Evolutionary conservation across 2,113 vertebrate genomes (phyloP).

Genomic region (Hippocampus zosterae): DNA sequence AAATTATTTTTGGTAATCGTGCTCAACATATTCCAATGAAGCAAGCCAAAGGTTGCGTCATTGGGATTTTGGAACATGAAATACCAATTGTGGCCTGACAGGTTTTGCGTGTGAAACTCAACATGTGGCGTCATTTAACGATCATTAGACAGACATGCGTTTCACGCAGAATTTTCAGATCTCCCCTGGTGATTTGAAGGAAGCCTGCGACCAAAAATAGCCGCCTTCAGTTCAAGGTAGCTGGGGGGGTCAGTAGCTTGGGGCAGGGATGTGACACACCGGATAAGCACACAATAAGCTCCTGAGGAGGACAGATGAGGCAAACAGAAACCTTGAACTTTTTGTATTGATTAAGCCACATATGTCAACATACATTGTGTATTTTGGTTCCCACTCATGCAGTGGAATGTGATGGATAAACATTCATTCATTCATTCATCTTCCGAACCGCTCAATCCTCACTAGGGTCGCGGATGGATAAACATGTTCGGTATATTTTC

Average conservation of each 20-base stretch:
- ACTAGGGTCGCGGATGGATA: too few species aligned
- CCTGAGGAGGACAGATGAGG: constrained; percentile 9
- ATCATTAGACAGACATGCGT: constrained; percentile 15
- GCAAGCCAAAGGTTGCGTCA: constrained; percentile 11
- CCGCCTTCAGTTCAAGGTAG: constrained; percentile 27
- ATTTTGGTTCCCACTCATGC: background rate
- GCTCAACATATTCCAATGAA: background rate
- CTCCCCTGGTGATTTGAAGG: constrained; percentile 26
- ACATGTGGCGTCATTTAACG: constrained; percentile 37
- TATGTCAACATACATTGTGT: background rate
- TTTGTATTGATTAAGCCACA: background rate
- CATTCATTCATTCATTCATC: too few species aligned
- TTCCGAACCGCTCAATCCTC: too few species aligned
- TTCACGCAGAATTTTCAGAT: constrained; percentile 28
- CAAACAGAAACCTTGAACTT: background rate
- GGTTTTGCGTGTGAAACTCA: constrained; percentile 2
- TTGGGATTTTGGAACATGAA: background rate
- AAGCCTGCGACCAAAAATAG: constrained; percentile 31
- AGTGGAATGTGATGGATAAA: constrained; percentile 4
- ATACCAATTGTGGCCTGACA: constrained; percentile 6
- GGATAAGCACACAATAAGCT: constrained; percentile 19
- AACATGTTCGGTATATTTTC: background rate
- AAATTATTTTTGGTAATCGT: background rate
- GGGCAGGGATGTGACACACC: constrained; percentile 22
- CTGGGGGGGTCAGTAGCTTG: constrained; percentile 27